A percentile compares a stretch with the other conserved stretches of the same genome.
These are phyloP conservation scores for Akabosia matsudoensis DNA, from an alignment of 1,140 invertebrate genomes.

Conservation along the genomic window DNA sequence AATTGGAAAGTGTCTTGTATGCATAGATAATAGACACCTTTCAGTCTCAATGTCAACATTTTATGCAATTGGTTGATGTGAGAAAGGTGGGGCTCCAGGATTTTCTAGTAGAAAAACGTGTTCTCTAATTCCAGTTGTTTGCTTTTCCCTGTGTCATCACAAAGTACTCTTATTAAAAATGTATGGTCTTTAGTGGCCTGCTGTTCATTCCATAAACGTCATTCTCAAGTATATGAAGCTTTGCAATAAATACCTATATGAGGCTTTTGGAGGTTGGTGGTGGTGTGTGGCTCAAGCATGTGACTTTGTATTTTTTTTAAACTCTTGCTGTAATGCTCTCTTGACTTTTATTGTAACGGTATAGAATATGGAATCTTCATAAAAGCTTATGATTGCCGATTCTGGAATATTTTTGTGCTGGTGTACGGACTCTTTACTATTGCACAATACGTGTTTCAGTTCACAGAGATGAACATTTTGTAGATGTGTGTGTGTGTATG, in stretches of 20 bases:
- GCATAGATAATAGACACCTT: not conserved
- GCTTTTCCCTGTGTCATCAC: not conserved
- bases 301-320: too few species aligned
- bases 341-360: not conserved
- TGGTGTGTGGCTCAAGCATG: too few species aligned
- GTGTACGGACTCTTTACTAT: not conserved
- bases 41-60: conserved; percentile 10
- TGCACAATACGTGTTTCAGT: not conserved
- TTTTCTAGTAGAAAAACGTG: not conserved
- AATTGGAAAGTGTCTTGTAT: not conserved
- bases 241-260: too few species aligned
- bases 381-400: not conserved
- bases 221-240: too few species aligned
- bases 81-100: not conserved
- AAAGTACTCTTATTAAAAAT: not conserved
- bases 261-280: too few species aligned
- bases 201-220: too few species aligned
- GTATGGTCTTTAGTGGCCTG: too few species aligned
- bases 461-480: too few species aligned
- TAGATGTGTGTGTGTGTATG: not conserved
- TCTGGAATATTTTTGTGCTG: not conserved
- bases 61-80: conserved; percentile 6
- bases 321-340: too few species aligned
- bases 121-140: not conserved
- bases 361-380: not conserved